A percentile compares a stretch with the other conserved stretches of the same genome.
Evolutionary conservation across 2,797 vertebrate genomes (phyloP).

Genomic region (Nyctalus aviator): DNA sequence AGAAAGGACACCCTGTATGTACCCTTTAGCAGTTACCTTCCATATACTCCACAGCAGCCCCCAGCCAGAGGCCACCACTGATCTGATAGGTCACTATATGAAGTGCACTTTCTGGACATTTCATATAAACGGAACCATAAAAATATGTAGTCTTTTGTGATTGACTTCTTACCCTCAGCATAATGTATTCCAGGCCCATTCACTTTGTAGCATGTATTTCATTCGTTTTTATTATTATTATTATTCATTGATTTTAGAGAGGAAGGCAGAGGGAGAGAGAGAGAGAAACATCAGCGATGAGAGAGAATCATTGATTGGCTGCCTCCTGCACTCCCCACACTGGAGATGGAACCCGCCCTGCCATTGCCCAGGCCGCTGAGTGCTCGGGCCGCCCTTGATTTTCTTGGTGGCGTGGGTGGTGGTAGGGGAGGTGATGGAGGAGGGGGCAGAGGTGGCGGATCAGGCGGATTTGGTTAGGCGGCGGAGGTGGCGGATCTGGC

Average conservation of each 20-base stretch:
- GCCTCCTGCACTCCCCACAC: no score
- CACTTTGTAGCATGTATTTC: background rate
- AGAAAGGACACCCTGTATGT: background rate
- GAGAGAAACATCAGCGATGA: background rate
- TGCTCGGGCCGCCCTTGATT: fast-evolving
- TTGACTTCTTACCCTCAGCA: background rate
- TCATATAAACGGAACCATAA: background rate
- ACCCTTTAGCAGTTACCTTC: background rate
- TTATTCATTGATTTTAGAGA: background rate
- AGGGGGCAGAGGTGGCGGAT: no score
- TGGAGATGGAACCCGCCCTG: background rate
- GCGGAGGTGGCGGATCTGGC: no score
- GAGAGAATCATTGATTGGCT: background rate
- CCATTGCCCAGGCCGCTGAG: background rate
- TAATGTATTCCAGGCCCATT: background rate
- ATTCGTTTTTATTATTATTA: background rate
- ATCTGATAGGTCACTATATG: background rate
- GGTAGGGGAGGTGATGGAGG: background rate
- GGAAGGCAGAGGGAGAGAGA: background rate
- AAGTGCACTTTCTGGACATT: background rate
- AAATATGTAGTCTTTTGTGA: background rate
- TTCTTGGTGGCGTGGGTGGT: no score
- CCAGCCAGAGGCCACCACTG: background rate
- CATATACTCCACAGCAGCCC: background rate
- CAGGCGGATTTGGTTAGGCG: no score